Base-by-base conservation (phyloP, 2,797 vertebrate genomes). In the Alosa sapidissima region DNA sequence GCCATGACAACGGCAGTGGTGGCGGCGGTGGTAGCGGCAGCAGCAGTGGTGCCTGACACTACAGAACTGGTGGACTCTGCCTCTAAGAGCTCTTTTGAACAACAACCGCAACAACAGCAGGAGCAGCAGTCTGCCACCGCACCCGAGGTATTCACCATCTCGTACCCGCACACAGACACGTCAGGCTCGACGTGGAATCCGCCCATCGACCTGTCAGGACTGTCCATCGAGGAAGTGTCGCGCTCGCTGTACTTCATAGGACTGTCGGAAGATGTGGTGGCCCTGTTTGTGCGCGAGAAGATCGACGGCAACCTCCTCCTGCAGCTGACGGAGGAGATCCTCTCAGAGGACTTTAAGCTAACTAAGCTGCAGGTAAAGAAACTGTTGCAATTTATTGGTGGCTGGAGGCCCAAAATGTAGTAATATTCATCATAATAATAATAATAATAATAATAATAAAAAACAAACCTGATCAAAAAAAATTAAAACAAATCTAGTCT, bases 311-410 rank as follows among this genome's bases (percentile, higher is more conserved):
- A 96, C 93, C 93, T 99, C 90, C 96, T 99, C 24, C 94, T 98
- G 91, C 98, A 99, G 91, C 96, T 99, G 85, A 99, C 97, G 0
- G 98, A 99, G 90, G 98, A 99, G 92, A 99, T 99, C 87, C 91
- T 99, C 88, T 97, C 97, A 0, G 98, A 99, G 91, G 98, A 99
- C 94, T 99, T 99, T 93, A 97, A 97, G 87, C 93, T 99, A 84
- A 99, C 97, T 95, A 99, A 99, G 93, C 95, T 99, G 88, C 98
- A 99, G 91, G 97, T 99, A 91, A 99, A 98, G 94, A 99, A 99
- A 93, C 97, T 99, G 88, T 91, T 99, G 92, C 98, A 99, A 92
- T 99, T 99, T 94, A 99, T 99, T 89, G 96, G 96, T 24, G 98
- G 98, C 87, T 99, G 98, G 98, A 95, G 98, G 91, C 98, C 98